Conservation (phyloP, 2,113 vertebrate species). For the Dermatemys mawii region DNA sequence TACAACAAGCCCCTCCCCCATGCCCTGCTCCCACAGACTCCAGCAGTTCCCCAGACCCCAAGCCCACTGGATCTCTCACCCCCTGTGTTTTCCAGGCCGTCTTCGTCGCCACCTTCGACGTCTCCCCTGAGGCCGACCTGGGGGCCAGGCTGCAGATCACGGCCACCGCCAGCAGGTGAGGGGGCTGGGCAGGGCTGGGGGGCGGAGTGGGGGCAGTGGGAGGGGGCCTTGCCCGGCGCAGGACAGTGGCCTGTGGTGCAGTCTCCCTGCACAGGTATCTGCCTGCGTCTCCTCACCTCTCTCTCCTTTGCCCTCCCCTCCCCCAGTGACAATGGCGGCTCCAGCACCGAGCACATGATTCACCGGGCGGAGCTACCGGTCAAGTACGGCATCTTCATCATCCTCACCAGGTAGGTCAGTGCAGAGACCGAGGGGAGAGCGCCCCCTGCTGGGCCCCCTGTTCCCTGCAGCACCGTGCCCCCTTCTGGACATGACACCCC, state of each 20-base stretch:
- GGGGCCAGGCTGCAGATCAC: not conserved
- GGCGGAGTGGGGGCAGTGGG: not conserved
- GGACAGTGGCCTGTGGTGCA: not conserved
- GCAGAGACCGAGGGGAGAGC: too few species aligned
- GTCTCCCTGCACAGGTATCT: not conserved
- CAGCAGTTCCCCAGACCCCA: not conserved
- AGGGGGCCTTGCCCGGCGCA: too few species aligned
- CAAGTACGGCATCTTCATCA: too few species aligned
- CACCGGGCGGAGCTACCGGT: not conserved
- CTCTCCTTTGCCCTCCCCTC: not conserved
- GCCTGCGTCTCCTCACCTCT: rapidly evolving
- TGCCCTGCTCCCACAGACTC: rapidly evolving
- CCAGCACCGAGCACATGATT: not conserved
- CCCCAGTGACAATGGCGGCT: slow-evolving; percentile 31
- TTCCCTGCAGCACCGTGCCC: too few species aligned
- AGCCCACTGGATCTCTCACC: not conserved
- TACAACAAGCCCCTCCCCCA: too few species aligned
- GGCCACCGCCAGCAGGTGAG: not conserved
- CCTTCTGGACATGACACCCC: too few species aligned
- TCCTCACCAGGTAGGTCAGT: too few species aligned
- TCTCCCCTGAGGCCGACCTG: slow-evolving; percentile 14
- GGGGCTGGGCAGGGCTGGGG: too few species aligned
- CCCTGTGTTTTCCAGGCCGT: not conserved
- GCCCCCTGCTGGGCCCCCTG: too few species aligned
- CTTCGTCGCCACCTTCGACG: not conserved